A percentile compares a stretch with the other conserved stretches of the same genome.
Evolutionary conservation across 1,140 invertebrate species (phyloP).

Genomic region (Ditylenchus dipsaci): DNA sequence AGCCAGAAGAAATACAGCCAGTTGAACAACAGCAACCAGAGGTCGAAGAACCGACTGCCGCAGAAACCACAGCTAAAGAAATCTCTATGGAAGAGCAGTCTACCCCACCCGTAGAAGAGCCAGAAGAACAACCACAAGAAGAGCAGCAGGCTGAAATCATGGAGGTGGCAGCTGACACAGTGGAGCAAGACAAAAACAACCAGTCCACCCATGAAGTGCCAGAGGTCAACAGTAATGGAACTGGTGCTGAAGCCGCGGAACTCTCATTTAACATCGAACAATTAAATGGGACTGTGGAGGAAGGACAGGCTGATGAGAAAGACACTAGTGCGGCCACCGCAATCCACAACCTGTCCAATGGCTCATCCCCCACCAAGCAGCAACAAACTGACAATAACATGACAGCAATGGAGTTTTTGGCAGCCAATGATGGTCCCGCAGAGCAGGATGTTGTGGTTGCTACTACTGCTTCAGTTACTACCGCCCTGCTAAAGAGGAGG

Average conservation of each 20-base stretch:
- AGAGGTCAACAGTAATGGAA: background rate
- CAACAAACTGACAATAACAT: too few relatives aligned
- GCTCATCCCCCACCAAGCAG: too few relatives aligned
- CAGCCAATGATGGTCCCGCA: background rate
- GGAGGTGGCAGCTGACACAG: constrained; percentile 17
- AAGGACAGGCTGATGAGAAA: background rate
- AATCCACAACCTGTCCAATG: too few relatives aligned
- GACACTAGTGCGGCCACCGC: too few relatives aligned
- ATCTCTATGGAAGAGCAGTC: constrained; percentile 7
- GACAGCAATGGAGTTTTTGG: too few relatives aligned
- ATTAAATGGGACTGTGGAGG: background rate
- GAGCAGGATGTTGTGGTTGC: background rate
- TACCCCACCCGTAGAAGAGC: constrained; percentile 5
- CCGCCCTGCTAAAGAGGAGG: constrained; percentile 14
- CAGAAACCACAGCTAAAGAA: background rate
- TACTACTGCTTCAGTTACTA: background rate
- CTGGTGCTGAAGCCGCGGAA: background rate
- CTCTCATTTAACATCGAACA: background rate
- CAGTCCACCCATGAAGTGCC: background rate
- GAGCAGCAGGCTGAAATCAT: background rate
- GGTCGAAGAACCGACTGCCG: constrained; percentile 17
- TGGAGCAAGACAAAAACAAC: constrained; percentile 1
- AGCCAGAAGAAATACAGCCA: background rate
- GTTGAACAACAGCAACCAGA: constrained; percentile 35
- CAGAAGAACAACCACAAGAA: too few relatives aligned